Evolutionary conservation across 2,888 invertebrate species (phyloP).

Genomic region (Proisotoma minuta): DNA sequence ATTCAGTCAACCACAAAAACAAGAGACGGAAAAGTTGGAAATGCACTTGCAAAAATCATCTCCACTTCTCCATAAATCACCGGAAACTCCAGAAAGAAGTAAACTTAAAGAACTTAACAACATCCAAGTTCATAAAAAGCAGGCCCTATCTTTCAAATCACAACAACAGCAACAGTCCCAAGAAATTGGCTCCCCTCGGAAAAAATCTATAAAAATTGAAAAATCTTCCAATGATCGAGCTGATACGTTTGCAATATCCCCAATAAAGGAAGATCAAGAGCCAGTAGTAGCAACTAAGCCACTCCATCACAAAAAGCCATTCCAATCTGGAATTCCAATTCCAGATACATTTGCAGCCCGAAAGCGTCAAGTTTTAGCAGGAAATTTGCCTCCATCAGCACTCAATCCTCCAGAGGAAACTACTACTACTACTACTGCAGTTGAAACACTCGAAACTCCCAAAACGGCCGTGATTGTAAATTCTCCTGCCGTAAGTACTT

Average conservation of each 20-base stretch:
- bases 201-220: background rate
- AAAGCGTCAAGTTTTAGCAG: background rate
- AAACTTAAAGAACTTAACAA: background rate
- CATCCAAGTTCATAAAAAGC: background rate
- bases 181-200: background rate
- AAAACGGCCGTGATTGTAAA: no score
- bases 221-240: no score
- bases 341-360: background rate
- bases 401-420: background rate
- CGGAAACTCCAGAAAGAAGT: background rate
- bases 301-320: no score
- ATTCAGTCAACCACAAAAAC: background rate
- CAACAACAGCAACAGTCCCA: slow-evolving; percentile 8
- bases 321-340: no score
- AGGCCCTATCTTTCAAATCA: background rate
- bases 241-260: background rate
- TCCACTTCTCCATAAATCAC: background rate
- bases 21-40: background rate
- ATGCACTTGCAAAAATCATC: background rate
- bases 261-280: background rate
- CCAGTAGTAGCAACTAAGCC: background rate
- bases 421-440: no score
- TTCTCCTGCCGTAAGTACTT: no score
- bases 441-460: no score
- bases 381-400: background rate